Conservation (phyloP, 1,140 invertebrate species). For the Steinernema khuongi region DNA sequence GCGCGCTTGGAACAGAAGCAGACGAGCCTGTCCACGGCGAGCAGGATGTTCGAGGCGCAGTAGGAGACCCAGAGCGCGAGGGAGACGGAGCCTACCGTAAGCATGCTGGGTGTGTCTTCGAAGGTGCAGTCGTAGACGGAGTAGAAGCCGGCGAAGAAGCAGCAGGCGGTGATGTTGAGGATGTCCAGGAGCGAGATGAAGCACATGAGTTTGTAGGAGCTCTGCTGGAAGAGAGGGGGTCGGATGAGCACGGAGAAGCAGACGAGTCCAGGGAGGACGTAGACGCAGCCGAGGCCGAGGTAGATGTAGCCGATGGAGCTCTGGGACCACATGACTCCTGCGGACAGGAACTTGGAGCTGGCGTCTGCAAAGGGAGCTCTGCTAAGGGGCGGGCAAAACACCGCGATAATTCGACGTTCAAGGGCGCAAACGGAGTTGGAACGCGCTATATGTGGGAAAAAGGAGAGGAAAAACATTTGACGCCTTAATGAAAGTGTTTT, state of each 20-base stretch:
- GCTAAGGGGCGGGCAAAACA: no score
- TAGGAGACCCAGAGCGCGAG: background rate
- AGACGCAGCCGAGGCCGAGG: background rate
- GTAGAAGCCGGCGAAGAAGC: conserved; percentile 12
- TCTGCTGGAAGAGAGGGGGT: background rate
- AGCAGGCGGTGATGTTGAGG: background rate
- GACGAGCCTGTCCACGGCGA: background rate
- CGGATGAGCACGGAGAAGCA: background rate
- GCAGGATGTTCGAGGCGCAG: background rate
- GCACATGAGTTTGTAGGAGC: background rate
- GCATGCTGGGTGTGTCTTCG: background rate
- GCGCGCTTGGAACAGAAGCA: no score
- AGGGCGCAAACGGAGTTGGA: no score
- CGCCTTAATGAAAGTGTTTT: no score
- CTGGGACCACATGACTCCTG: background rate
- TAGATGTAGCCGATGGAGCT: background rate
- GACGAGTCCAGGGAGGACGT: background rate
- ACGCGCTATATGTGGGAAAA: no score
- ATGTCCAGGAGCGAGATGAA: conserved; percentile 8
- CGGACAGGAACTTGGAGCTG: no score
- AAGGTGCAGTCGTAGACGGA: background rate
- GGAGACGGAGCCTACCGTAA: background rate
- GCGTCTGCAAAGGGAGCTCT: no score
- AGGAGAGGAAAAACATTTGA: no score
- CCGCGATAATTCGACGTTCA: no score